Conservation (phyloP, 2,888 invertebrate genomes). For the Drosophila nigritarsus region DNA sequence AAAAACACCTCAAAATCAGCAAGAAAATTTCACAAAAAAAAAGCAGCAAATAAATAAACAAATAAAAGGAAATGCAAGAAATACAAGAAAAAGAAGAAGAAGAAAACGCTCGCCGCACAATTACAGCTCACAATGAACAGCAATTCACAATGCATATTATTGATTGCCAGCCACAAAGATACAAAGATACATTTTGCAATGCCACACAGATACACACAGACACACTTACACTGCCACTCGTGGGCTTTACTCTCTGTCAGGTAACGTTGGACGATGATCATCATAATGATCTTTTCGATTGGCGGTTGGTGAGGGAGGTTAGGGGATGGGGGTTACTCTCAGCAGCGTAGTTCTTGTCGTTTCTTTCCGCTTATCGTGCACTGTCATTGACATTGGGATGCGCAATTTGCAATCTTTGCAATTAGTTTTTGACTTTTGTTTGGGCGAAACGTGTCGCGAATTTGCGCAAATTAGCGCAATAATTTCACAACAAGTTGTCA, state of each 20-base stretch:
- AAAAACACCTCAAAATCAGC: conserved; percentile 1
- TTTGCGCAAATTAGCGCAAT: conserved; percentile 41
- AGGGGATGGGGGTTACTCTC: background rate
- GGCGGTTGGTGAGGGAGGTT: background rate
- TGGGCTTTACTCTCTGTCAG: conserved; percentile 10
- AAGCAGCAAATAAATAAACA: conserved; percentile 25
- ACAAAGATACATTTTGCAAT: conserved; percentile 40
- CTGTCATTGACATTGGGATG: conserved; percentile 75
- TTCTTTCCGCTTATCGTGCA: conserved; percentile 19
- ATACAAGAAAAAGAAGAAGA: conserved; percentile 3
- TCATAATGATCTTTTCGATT: conserved; percentile 11
- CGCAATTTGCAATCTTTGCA: conserved; percentile 48
- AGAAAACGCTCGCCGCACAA: conserved; percentile 38
- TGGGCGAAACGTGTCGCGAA: conserved; percentile 59
- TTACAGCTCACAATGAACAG: conserved; percentile 52
- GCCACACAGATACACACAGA: background rate
- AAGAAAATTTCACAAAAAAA: conserved; percentile 57
- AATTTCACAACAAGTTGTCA: conserved; percentile 14
- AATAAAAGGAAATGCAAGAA: conserved; percentile 15
- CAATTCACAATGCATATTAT: conserved; percentile 61
- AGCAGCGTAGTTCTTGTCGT: conserved; percentile 28
- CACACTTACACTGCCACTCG: background rate
- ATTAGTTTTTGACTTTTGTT: conserved; percentile 67
- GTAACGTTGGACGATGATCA: conserved; percentile 9
- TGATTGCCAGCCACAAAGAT: conserved; percentile 66